Evolutionary conservation across 2,888 invertebrate species (phyloP).

Genomic region (Ypsolopha scabrella): DNA sequence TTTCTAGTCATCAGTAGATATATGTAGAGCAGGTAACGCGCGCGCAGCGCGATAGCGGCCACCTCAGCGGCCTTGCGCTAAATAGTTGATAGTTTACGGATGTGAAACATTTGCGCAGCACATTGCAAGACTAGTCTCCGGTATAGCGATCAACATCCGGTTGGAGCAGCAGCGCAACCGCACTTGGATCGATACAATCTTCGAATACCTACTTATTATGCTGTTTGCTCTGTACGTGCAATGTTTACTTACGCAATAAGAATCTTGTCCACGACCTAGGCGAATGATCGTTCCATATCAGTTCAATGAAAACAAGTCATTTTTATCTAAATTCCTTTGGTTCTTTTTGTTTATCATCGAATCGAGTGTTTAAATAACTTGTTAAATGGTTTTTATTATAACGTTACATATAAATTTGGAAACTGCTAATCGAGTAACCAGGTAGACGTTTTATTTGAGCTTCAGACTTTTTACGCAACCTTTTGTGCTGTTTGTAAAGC

Average conservation of each 20-base stretch:
- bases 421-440: too few species aligned
- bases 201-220: neutral
- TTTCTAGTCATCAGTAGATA: too few species aligned
- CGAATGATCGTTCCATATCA: neutral
- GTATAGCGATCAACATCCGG: conserved; percentile 2
- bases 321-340: too few species aligned
- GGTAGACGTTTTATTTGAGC: too few species aligned
- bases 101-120: neutral
- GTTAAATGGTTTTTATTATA: neutral
- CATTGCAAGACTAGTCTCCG: conserved; percentile 3
- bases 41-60: neutral
- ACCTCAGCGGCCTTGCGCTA: conserved; percentile 23
- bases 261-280: neutral
- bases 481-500: too few species aligned
- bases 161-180: neutral
- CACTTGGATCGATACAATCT: neutral
- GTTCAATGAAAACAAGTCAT: neutral
- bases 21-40: too few species aligned
- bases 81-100: conserved; percentile 13
- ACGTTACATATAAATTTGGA: too few species aligned
- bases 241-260: neutral
- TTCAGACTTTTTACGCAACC: too few species aligned
- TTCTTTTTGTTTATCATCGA: too few species aligned
- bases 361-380: neutral
- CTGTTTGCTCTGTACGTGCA: neutral